Percentiles rank a stretch among this genome's conserved stretches.
Evolutionary conservation across 2,113 vertebrate species (phyloP).

Genomic region (Seriola dumerili): DNA sequence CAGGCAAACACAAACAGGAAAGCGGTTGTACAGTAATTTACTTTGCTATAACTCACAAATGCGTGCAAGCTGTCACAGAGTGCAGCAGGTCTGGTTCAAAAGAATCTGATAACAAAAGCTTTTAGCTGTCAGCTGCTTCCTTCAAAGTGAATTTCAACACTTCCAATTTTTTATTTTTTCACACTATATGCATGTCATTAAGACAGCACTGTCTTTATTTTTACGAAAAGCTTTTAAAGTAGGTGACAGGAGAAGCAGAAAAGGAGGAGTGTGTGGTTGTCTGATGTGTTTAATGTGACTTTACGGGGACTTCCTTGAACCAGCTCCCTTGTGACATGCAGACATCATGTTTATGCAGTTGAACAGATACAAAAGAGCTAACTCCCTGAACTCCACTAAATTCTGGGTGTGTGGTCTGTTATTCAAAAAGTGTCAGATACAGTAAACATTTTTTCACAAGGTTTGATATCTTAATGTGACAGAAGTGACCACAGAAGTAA

Average conservation of each 20-base stretch:
- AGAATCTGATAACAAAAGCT: slow-evolving; percentile 62
- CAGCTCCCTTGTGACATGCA: slow-evolving; percentile 20
- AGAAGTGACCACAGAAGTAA: slow-evolving; percentile 3
- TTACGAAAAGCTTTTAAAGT: slow-evolving; percentile 2
- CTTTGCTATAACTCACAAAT: slow-evolving; percentile 30
- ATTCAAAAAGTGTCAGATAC: neutral
- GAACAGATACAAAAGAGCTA: neutral
- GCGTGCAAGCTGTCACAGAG: slow-evolving; percentile 46
- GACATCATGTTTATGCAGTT: neutral
- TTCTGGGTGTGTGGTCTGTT: neutral
- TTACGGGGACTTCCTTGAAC: slow-evolving; percentile 53
- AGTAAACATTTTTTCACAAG: neutral
- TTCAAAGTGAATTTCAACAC: slow-evolving; percentile 60
- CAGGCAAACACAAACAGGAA: slow-evolving; percentile 17
- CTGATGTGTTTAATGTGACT: slow-evolving; percentile 24
- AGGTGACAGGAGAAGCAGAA: slow-evolving; percentile 41
- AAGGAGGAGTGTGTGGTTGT: neutral
- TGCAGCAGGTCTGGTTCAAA: slow-evolving; percentile 55
- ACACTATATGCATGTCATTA: slow-evolving; percentile 32
- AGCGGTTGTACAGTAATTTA: slow-evolving; percentile 36
- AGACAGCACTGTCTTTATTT: slow-evolving; percentile 2
- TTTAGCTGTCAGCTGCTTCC: slow-evolving; percentile 63
- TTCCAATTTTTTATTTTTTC: slow-evolving; percentile 14
- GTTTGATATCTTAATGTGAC: slow-evolving; percentile 34
- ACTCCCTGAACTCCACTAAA: neutral